Evolutionary conservation across 2,797 vertebrate species (phyloP).

Genomic region (Ceryle rudis): DNA sequence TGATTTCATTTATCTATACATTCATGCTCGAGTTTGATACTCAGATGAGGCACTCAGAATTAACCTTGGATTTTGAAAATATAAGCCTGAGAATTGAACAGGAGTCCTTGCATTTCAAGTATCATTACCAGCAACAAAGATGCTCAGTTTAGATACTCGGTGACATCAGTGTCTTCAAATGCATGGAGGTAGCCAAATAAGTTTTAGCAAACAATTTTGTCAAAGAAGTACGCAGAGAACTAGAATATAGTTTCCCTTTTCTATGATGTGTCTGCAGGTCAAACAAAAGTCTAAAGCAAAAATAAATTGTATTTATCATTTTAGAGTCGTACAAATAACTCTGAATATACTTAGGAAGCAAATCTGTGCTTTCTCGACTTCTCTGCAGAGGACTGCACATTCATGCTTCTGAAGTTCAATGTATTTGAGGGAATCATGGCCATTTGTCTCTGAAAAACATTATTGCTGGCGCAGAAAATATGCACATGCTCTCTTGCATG

Average conservation of each 20-base stretch:
- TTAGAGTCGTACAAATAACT: not conserved
- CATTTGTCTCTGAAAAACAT: conserved; percentile 5
- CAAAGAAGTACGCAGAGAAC: not conserved
- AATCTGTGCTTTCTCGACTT: not conserved
- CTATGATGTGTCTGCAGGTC: not conserved
- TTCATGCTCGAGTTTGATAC: not conserved
- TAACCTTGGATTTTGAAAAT: not conserved
- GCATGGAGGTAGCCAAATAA: not conserved
- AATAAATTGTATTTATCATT: not conserved
- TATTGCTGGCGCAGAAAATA: conserved; percentile 20
- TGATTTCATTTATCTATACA: not conserved
- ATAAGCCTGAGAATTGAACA: not conserved
- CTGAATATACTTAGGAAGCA: not conserved
- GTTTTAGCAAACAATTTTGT: not conserved
- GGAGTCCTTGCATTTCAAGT: not conserved
- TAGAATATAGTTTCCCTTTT: not conserved
- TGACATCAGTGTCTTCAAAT: not conserved
- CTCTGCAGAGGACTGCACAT: not conserved
- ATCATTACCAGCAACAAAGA: not conserved
- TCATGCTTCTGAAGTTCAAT: not conserved
- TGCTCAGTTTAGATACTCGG: not conserved
- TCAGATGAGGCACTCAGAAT: not conserved
- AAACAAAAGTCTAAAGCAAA: conserved; percentile 13
- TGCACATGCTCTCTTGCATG: not conserved
- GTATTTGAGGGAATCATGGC: conserved; percentile 27